phyloP scores from a whole-genome alignment of 2,797 vertebrate genomes.

The Hydrolagus colliei region DNA sequence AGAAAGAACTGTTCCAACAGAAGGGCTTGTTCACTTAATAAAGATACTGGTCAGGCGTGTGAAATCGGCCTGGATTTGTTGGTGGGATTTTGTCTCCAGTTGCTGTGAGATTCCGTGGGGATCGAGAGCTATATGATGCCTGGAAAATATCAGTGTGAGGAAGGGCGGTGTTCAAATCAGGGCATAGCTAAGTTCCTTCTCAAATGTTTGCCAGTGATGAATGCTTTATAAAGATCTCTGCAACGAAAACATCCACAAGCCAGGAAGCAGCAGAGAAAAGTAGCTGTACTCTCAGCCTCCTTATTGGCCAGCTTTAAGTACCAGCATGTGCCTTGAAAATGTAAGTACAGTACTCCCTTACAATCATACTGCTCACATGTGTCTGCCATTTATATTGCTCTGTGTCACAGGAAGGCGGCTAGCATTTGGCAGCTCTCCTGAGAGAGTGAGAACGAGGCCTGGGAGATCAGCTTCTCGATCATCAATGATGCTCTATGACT shows the following conservation, averaged over 20 bases:
- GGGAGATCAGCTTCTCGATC: neutral
- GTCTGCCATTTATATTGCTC: neutral
- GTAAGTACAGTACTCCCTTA: neutral
- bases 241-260: neutral
- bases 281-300: neutral
- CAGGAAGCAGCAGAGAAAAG: neutral
- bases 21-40: conserved; percentile 23
- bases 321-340: neutral
- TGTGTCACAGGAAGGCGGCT: neutral
- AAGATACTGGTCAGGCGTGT: conserved; percentile 28
- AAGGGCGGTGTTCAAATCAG: conserved; percentile 21
- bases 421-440: neutral
- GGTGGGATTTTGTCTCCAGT: conserved; percentile 27
- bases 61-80: conserved; percentile 27
- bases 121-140: conserved; percentile 16
- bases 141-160: conserved; percentile 26
- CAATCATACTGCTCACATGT: neutral
- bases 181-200: conserved; percentile 11
- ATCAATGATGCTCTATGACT: neutral
- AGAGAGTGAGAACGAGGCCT: no score
- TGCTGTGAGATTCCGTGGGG: conserved; percentile 16
- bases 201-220: conserved; percentile 9
- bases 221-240: neutral
- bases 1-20: conserved; percentile 12
- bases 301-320: neutral